Base-by-base conservation (phyloP, 1,140 invertebrate genomes). In the Bombus pyrosoma region DNA sequence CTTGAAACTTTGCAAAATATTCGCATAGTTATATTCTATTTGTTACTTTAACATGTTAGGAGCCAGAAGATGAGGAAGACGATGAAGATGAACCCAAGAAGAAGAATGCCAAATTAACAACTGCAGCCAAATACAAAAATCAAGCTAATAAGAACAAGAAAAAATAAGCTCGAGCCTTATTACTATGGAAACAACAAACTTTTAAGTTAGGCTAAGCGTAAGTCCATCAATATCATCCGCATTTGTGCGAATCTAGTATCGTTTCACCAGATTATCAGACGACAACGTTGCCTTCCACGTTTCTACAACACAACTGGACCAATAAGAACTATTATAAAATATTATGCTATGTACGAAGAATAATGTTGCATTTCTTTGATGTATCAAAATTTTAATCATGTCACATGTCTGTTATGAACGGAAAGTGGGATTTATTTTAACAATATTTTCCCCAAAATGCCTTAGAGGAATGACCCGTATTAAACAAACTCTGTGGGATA, bases 71-170 rank as follows among this genome's bases (percentile, higher is more conserved):
- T 57, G 95, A 95, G 68, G 95, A 95, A 32, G 95, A 95, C 9
- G 95, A 95, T 71, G 94, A 95, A 3, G 95, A 95, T 5, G 95
- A 95, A 91, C 94, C 94, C 68, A 95, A 95, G 88, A 95, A 94
- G 92, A 95, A 95, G 89, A 95, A 92, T 68, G 91, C 91, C 77
- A 94, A 94, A 91, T 78, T 94, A 89, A 34, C 91, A 82, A 86
- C 92, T 78, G 89, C 92, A 83, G 91, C 92, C 87, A 95, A 95
- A 94, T 94, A 94, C 89, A 95, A 95, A 95, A 91, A 87, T 91
- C 93, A 94, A 90, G 93, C 92, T 87, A 93, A 93, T 90, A 94
- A 94, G 91, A 95, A 95, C 91, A 94, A 95, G 93, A 95, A 95
- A 93, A 95, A 95, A 95, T 95, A 95, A 95, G 79, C 81, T 74